Base-by-base conservation (phyloP, 2,888 invertebrate species). In the Leptopilina syphax region DNA sequence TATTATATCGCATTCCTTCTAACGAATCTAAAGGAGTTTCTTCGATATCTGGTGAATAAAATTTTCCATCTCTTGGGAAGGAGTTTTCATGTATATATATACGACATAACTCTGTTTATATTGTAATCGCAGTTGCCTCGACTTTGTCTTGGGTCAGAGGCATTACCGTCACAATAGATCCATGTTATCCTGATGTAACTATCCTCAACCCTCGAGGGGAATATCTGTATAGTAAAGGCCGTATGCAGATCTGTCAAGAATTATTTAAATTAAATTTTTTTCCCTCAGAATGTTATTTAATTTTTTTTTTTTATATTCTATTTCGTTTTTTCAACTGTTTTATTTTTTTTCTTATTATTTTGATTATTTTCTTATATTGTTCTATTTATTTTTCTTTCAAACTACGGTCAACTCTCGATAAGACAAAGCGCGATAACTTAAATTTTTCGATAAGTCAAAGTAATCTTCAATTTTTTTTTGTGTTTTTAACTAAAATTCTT, bases 131-230 rank as follows among this genome's bases (percentile, higher is more conserved):
- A 13, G 50, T 70, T 65, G 65, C 41, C 73, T 65, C 65, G 66
- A 80, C 70, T 73, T 80, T 77, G 80, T 80, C 77, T 80, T 80
- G 65, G 65, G 44, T 76, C 18, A 70, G 60, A 50, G 60, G n/a
- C 65, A 77, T 80, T 80, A 80, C 65, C 76, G 66, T 73, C 57
- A 80, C 73, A 80, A 78, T 80, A 80, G 80, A 80, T 78, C 80
- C 65, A 65, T 63, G 79, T 80, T 80, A 80, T 80, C 68, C 73
- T n/a, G 50, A 65, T 47, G 68, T 76, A 80, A 78, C 77, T 76
- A 78, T 70, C 76, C 76, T 66, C 57, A 13, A 10, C 13, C 12
- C 70, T 70, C 70, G 24, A 70, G 70, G 54, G 70, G 70, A 70
- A 70, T 70, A 50, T 70, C 13, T 7, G 54, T 70, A 3, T 13